Percentiles rank a stretch among this genome's conserved stretches.
These are phyloP conservation scores for Charadrius vociferus DNA, from an alignment of 2,113 vertebrate species.

Conservation along the genomic window DNA sequence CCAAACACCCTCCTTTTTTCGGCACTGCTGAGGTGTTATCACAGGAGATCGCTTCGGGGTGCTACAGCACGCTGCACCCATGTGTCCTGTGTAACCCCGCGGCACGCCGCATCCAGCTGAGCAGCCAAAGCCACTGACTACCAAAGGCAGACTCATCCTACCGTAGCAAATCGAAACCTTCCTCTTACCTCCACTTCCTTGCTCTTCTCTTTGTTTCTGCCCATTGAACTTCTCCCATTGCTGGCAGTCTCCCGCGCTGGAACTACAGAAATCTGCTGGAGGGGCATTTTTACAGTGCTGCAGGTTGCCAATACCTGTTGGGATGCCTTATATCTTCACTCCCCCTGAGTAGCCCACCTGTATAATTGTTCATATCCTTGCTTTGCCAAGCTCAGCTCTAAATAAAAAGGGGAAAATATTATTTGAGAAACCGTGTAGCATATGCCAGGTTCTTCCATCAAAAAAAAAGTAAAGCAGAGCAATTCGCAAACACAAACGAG, in stretches of 20 bases:
- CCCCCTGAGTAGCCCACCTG: constrained; percentile 75
- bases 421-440: constrained; percentile 61
- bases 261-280: constrained; percentile 92
- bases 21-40: not conserved
- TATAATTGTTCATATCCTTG: constrained; percentile 80
- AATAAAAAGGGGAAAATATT: constrained; percentile 71
- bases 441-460: constrained; percentile 30
- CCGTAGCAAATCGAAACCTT: not conserved
- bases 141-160: not conserved
- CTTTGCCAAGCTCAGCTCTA: constrained; percentile 76
- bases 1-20: not conserved
- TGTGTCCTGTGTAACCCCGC: not conserved
- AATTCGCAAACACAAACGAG: not conserved
- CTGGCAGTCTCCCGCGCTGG: constrained; percentile 81
- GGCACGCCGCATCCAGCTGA: not conserved
- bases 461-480: constrained; percentile 9
- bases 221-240: constrained; percentile 81
- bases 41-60: not conserved
- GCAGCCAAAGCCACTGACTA: not conserved
- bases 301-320: constrained; percentile 71
- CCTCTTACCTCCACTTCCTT: constrained; percentile 86
- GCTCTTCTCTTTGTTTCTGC: constrained; percentile 88
- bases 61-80: not conserved
- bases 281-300: constrained; percentile 83
- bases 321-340: constrained; percentile 75